Evolutionary conservation across 2,888 invertebrate species (phyloP).

Genomic region (Chelonus formosanus): DNA sequence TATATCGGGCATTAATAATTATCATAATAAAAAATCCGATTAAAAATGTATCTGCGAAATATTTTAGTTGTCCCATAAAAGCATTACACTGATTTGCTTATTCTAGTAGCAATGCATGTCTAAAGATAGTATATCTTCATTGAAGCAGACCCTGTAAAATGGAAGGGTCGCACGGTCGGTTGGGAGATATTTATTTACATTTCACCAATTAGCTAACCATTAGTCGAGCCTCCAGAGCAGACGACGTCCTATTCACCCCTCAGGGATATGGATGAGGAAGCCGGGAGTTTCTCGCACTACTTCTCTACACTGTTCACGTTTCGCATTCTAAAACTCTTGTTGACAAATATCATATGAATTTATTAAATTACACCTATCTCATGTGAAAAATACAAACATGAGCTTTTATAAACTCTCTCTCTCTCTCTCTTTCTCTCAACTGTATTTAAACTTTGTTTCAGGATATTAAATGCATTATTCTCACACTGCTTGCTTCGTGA

Average conservation of each 20-base stretch:
- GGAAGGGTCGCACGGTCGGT: slow-evolving; percentile 37
- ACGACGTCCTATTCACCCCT: slow-evolving; percentile 27
- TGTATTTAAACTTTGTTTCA: neutral
- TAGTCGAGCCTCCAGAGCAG: slow-evolving; percentile 53
- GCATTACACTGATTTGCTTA: slow-evolving; percentile 33
- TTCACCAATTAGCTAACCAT: slow-evolving; percentile 62
- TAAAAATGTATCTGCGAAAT: slow-evolving; percentile 1
- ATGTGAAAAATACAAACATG: slow-evolving; percentile 33
- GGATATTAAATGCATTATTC: too few species aligned
- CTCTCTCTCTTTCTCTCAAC: neutral
- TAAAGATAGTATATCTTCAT: slow-evolving; percentile 62
- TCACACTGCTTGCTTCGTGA: too few species aligned
- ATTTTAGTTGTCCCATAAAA: neutral
- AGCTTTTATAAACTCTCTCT: neutral
- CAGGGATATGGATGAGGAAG: slow-evolving; percentile 17
- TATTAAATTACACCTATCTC: slow-evolving; percentile 40
- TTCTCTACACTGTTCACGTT: slow-evolving; percentile 29
- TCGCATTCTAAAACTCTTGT: slow-evolving; percentile 40
- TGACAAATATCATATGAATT: slow-evolving; percentile 42
- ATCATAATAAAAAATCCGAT: neutral
- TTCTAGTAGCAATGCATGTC: slow-evolving; percentile 60
- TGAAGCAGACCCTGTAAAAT: slow-evolving; percentile 48
- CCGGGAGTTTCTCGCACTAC: slow-evolving; percentile 27
- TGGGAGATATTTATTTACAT: slow-evolving; percentile 64
- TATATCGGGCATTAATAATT: too few species aligned